phyloP scores from a whole-genome alignment of 2,797 vertebrate species.

The Acipenser transmontanus region DNA sequence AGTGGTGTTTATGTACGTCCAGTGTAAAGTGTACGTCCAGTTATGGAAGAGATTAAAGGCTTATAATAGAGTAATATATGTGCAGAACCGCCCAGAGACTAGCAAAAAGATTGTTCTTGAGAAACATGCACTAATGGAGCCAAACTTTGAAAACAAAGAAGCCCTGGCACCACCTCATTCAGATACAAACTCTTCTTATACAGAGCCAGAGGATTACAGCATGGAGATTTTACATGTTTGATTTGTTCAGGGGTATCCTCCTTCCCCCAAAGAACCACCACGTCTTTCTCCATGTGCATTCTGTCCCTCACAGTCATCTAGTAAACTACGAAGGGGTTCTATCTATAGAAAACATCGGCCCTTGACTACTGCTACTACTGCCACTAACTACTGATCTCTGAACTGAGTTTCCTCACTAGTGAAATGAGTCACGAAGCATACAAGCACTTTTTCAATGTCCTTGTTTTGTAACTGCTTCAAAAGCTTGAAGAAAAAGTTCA shows the following conservation, averaged over 20 bases:
- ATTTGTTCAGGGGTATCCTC: constrained; percentile 28
- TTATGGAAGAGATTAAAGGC: constrained; percentile 97
- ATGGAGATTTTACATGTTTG: constrained; percentile 86
- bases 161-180: constrained; percentile 68
- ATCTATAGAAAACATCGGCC: constrained; percentile 39
- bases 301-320: constrained; percentile 11
- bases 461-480: constrained; percentile 27
- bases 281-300: constrained; percentile 17
- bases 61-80: constrained; percentile 97
- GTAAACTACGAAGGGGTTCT: constrained; percentile 24
- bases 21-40: constrained; percentile 96
- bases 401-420: constrained; percentile 28
- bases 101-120: constrained; percentile 86
- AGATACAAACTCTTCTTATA: constrained; percentile 89
- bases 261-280: constrained; percentile 20
- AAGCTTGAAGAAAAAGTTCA: constrained; percentile 27
- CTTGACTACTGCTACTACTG: constrained; percentile 53
- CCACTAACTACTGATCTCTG: constrained; percentile 49
- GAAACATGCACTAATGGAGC: constrained; percentile 82
- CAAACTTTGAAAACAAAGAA: constrained; percentile 82
- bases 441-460: constrained; percentile 64
- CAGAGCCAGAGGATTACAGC: constrained; percentile 86
- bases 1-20: constrained; percentile 98
- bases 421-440: constrained; percentile 45
- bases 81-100: constrained; percentile 93